A percentile compares a stretch with the other conserved stretches of the same genome.
Evolutionary conservation across 2,888 invertebrate genomes (phyloP).

Genomic region (Nyleta sp.): DNA sequence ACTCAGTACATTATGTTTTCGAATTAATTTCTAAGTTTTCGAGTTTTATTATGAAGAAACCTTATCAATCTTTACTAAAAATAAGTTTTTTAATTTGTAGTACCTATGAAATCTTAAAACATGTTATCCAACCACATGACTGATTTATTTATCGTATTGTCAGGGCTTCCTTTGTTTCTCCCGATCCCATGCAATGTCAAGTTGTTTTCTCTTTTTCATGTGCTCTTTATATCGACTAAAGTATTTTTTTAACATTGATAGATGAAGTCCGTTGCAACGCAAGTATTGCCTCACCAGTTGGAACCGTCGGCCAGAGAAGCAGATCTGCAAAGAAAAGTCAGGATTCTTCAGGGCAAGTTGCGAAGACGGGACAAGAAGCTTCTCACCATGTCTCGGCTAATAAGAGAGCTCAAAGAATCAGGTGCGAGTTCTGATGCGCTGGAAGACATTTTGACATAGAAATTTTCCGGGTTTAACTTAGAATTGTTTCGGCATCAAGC

Average conservation of each 20-base stretch:
- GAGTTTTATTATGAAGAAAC: too few relatives aligned
- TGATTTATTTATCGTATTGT: too few relatives aligned
- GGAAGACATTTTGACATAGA: constrained; percentile 6
- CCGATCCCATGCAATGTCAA: too few relatives aligned
- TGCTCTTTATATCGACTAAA: too few relatives aligned
- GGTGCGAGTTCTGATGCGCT: constrained; percentile 16
- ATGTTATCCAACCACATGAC: too few relatives aligned
- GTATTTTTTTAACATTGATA: neutral
- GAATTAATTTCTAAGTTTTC: too few relatives aligned
- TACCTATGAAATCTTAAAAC: too few relatives aligned
- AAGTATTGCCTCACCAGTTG: constrained; percentile 12
- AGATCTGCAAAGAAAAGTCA: constrained; percentile 2
- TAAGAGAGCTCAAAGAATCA: constrained; percentile 1
- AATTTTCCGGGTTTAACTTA: constrained; percentile 26
- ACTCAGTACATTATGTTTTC: too few relatives aligned
- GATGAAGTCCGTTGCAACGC: constrained; percentile 4
- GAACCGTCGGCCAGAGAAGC: neutral
- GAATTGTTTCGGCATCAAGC: constrained; percentile 27
- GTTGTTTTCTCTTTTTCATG: too few relatives aligned
- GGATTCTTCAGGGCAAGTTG: neutral
- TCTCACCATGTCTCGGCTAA: neutral
- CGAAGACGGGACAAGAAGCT: constrained; percentile 5
- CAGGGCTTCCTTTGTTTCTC: too few relatives aligned
- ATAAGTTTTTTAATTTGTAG: too few relatives aligned
- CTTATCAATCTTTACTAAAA: too few relatives aligned